Evolutionary conservation across 1,140 invertebrate species (phyloP), one percentile per base, ranked within the genome.

Genomic region (Lethocerus indicus): DNA sequence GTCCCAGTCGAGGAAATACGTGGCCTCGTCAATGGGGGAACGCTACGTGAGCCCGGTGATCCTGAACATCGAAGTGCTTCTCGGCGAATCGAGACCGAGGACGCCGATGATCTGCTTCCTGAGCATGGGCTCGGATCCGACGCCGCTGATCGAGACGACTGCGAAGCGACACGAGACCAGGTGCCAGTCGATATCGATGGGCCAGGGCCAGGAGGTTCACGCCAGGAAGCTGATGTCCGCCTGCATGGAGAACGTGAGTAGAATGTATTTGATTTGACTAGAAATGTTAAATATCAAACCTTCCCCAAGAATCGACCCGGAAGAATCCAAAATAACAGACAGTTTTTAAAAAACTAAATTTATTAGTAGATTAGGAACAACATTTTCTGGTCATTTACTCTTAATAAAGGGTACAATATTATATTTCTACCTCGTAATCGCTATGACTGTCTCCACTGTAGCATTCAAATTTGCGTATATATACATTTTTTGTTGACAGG

Each of bases 41-140:
- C 75, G 72, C 58, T 93, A 78, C 63, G 76, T 81, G 5, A 86
- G 91, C 60, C 83, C 84, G 3, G 80, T 89, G 0, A 80, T 93
- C 42, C 71, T 91, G 3, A 81, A 92, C 64, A 70, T 90, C 52
- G 85, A 91, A 61, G 67, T 67, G 40, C 76, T 90, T 68, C 73
- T 79, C 54, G 58, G 68, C 13, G 89, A 93, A 64, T 87, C 85
- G 13, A 72, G 79, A 47, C 71, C 76, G 5, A 61, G 79, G 14
- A 85, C 84, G 0, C 89, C 89, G 1, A 68, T 94, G 59, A 78
- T 92, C 49, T 87, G 89, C 54, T 80, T 93, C 53, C 67, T 95
- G 41, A 89, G 87, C 3, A 88, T 88, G 72, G 89, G 90, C 0
- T 87, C 87, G 0, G 90, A 95, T 72, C 90, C 89, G 0, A 90